Evolutionary conservation across 2,888 invertebrate genomes (phyloP), one percentile per base, ranked within the genome.

Genomic region (Blastobasis adustella): DNA sequence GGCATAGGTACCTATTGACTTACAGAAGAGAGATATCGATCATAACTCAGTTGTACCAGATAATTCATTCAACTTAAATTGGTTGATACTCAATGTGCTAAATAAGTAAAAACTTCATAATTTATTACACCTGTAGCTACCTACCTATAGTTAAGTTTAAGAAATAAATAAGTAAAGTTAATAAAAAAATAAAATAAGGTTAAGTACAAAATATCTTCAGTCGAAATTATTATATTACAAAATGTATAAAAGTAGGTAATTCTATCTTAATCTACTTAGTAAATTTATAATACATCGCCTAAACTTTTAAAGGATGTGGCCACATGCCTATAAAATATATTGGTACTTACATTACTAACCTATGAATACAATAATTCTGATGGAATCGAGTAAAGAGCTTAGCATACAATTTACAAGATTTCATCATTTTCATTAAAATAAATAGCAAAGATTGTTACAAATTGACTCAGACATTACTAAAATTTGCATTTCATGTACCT

Each of bases 351-450:
- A 50, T 55, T 2, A 58, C 54, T 57, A 47, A 59, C 56, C 50
- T 53, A 43, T 48, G 57, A 42, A 47, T 51, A 52, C 57, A 46
- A 49, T 40, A 10, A 47, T 45, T 49, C 51, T 52, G 82, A 83
- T 85, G 85, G 79, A 86, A 85, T 69, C 76, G 69, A 83, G 82
- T 85, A 84, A 86, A 83, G 83, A 84, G 80, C 54, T 54, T 61
- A 54, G n/a, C 54, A 54, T 42, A 56, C 82, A 76, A 79, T 88
- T 87, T 87, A 87, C 87, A 87, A 77, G 81, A 81, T 82, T 83
- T 83, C 83, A 87, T 79, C 81, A 58, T 10, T 44, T 4, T 44
- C 61, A 63, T 58, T 53, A 56, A 53, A 62, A 60, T 62, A 69
- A 65, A 62, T 57, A 62, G 54, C 58, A 64, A 65, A 63, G 60